Conservation (phyloP, 1,140 invertebrate genomes). For the Carposina sasakii region DNA sequence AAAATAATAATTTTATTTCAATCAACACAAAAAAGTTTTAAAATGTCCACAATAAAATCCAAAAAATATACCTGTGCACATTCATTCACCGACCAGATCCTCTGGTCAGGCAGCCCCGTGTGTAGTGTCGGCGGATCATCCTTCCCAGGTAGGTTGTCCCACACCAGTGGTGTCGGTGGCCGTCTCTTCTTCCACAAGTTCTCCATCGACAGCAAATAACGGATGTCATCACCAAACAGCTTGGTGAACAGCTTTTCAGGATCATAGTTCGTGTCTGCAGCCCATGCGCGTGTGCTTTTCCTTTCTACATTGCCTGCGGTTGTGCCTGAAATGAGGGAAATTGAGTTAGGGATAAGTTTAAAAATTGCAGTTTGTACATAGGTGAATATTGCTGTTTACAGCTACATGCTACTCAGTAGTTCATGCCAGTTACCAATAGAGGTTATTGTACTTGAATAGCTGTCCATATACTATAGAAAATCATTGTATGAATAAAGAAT, state of each 20-base stretch:
- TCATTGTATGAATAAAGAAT: no score
- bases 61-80: slow-evolving; percentile 73
- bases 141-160: slow-evolving; percentile 78
- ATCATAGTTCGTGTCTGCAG: slow-evolving; percentile 87
- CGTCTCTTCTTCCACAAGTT: slow-evolving; percentile 93
- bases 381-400: no score
- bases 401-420: no score
- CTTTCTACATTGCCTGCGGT: slow-evolving; percentile 81
- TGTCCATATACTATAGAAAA: no score
- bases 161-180: slow-evolving; percentile 87
- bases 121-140: slow-evolving; percentile 54
- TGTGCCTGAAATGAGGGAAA: no score
- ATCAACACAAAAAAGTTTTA: no score
- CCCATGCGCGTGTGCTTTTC: slow-evolving; percentile 93
- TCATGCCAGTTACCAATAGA: no score
- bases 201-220: slow-evolving; percentile 93
- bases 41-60: no score
- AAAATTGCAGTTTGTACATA: no score
- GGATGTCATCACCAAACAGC: slow-evolving; percentile 96
- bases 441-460: no score
- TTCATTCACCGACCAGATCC: slow-evolving; percentile 84
- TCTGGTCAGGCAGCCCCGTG: slow-evolving; percentile 80
- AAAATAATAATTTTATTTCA: no score
- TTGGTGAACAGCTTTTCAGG: slow-evolving; percentile 88
- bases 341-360: no score